Evolutionary conservation across 2,888 invertebrate species (phyloP).

Genomic region (Lapara coniferarum): DNA sequence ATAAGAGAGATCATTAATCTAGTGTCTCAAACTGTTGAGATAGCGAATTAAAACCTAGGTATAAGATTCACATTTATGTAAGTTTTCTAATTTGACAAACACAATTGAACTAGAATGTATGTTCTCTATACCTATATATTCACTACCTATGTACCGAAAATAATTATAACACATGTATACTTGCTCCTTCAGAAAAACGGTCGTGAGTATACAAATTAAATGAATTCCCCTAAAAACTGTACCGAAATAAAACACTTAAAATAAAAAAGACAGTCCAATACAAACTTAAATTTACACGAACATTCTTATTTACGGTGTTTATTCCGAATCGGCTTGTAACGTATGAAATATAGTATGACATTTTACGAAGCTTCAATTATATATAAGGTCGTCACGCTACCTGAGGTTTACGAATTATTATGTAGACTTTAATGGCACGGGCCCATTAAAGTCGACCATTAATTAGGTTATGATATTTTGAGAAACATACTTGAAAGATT

Average conservation of each 20-base stretch:
- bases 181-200: too few species aligned
- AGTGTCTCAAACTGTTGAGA: too few species aligned
- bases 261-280: not conserved
- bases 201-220: not conserved
- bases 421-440: slow-evolving; percentile 35
- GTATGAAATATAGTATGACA: slow-evolving; percentile 51
- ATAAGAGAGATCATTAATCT: too few species aligned
- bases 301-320: slow-evolving; percentile 33
- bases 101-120: too few species aligned
- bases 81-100: too few species aligned
- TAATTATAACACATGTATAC: too few species aligned
- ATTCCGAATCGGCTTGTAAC: slow-evolving; percentile 41
- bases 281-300: slow-evolving; percentile 23
- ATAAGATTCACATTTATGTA: too few species aligned
- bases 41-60: too few species aligned
- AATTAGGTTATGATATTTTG: slow-evolving; percentile 16
- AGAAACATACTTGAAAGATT: too few species aligned
- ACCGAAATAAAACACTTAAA: not conserved
- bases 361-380: slow-evolving; percentile 49
- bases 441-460: slow-evolving; percentile 14
- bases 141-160: too few species aligned
- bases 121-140: too few species aligned
- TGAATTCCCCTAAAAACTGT: not conserved
- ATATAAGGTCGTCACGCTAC: slow-evolving; percentile 48
- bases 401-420: slow-evolving; percentile 34